A percentile compares a stretch with the other conserved stretches of the same genome.
Conservation (phyloP, 1,140 invertebrate genomes). For the Probaryconus sp. region DNA sequence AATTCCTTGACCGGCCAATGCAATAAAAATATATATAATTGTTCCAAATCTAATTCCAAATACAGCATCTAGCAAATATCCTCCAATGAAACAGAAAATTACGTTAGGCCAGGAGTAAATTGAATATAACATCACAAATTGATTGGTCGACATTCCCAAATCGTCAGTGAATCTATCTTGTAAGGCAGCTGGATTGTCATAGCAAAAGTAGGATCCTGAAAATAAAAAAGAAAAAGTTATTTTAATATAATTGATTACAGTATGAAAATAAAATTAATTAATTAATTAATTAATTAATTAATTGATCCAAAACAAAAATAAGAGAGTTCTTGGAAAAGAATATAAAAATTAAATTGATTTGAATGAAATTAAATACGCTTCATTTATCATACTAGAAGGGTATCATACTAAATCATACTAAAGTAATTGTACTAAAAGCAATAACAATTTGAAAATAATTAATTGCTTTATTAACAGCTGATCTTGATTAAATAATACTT, state of each 20-base stretch:
- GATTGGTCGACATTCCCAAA: slow-evolving; percentile 86
- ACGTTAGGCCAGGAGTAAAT: slow-evolving; percentile 99
- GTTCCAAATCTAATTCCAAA: slow-evolving; percentile 96
- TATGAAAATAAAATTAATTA: slow-evolving; percentile 8
- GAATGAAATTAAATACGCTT: too few species aligned
- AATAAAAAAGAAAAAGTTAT: slow-evolving; percentile 63
- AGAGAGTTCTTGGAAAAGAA: too few species aligned
- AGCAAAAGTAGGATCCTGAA: slow-evolving; percentile 98
- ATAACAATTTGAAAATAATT: too few species aligned
- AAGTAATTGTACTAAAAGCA: too few species aligned
- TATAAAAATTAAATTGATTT: too few species aligned
- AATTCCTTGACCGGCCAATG: slow-evolving; percentile 90
- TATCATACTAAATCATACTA: too few species aligned
- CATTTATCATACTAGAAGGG: too few species aligned
- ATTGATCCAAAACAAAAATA: too few species aligned
- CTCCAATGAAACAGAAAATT: slow-evolving; percentile 95
- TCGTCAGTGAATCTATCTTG: slow-evolving; percentile 92
- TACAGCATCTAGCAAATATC: slow-evolving; percentile 95
- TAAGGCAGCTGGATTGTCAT: slow-evolving; percentile 96
- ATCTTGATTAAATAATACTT: too few species aligned
- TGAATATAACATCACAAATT: slow-evolving; percentile 94
- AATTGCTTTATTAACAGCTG: too few species aligned
- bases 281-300: slow-evolving; percentile 6
- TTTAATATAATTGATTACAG: neutral
- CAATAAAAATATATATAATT: slow-evolving; percentile 90